These are phyloP conservation scores for Ptychochromis oligacanthus DNA, from an alignment of 2,113 vertebrate genomes.

Conservation along the genomic window DNA sequence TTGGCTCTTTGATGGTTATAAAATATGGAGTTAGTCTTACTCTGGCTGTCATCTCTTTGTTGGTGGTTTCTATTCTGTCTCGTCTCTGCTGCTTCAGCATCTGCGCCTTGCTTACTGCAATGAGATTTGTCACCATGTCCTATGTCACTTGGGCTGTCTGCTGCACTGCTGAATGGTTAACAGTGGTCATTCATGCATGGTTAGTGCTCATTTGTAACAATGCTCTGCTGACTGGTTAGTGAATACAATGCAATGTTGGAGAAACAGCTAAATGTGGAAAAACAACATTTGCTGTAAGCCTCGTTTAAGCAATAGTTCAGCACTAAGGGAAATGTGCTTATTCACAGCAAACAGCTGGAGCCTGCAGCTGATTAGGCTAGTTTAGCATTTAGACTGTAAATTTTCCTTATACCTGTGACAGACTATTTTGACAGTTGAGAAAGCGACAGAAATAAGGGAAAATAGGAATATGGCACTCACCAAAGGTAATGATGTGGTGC, in stretches of 20 bases:
- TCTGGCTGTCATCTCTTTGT: background rate
- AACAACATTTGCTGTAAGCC: background rate
- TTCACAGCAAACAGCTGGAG: background rate
- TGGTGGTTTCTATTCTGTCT: slow-evolving; percentile 64
- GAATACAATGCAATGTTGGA: background rate
- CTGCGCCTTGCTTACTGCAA: slow-evolving; percentile 43
- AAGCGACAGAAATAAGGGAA: background rate
- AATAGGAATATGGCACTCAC: too few relatives aligned
- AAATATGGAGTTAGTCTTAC: background rate
- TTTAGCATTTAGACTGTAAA: background rate
- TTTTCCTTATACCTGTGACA: background rate
- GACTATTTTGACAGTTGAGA: background rate
- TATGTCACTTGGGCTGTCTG: slow-evolving; percentile 7
- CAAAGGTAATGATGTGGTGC: background rate
- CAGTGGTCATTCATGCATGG: slow-evolving; percentile 13
- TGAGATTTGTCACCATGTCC: slow-evolving; percentile 16
- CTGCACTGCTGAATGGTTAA: slow-evolving; percentile 17
- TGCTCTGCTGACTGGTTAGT: background rate
- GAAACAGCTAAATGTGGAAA: background rate
- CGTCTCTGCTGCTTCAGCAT: slow-evolving; percentile 70
- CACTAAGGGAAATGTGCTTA: background rate
- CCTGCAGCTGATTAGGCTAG: background rate
- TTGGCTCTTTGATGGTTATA: background rate
- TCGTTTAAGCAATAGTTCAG: background rate
- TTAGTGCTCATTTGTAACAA: slow-evolving; percentile 1